Evolutionary conservation across 2,888 invertebrate genomes (phyloP), one percentile per base, ranked within the genome.

Genomic region (Orchesella flavescens): DNA sequence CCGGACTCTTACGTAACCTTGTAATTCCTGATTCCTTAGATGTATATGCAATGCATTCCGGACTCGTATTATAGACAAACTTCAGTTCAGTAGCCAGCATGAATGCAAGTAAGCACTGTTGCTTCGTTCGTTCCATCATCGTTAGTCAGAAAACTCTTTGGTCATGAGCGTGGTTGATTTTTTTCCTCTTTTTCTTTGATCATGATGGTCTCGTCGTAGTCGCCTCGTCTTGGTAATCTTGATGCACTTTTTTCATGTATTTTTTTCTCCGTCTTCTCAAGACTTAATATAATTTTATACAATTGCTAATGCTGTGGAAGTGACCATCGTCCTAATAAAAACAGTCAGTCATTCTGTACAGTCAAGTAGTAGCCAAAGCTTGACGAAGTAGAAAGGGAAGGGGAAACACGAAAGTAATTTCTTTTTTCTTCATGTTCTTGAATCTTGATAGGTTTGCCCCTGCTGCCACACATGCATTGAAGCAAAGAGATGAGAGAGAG

Each of bases 291-390:
- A 2, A 46, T 75, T 15, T 9, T 43, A 19, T 34, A 53, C 23
- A 15, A 46, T 55, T n/a, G 73, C 43, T 21, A 53, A 69, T 72
- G 59, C 19, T 72, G 72, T 72, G 53, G 43, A 72, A 72, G 65
- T 75, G 24, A 49, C 53, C 75, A 65, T 65, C 55, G 75, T 19
- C 75, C 24, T 34, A 53, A 75, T 75, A 15, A 53, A 75, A 75
- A 75, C 34, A 23, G 34, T 34, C 53, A 53, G 53, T 69, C 9
- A 15, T 23, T 12, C 21, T 53, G 53, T 53, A 53, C 17, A 68
- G 46, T 46, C 46, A n/a, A 68, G 68, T 68, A 68, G 68, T 68
- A n/a, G 12, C 23, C 43, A 23, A 23, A 24, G 71, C 15, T 13
- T 55, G 10, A 44, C 9, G 66, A 68, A 71, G 24, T 23, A 55